Base-by-base conservation (phyloP, 2,888 invertebrate species). In the Eueremaeus valkanovi region DNA sequence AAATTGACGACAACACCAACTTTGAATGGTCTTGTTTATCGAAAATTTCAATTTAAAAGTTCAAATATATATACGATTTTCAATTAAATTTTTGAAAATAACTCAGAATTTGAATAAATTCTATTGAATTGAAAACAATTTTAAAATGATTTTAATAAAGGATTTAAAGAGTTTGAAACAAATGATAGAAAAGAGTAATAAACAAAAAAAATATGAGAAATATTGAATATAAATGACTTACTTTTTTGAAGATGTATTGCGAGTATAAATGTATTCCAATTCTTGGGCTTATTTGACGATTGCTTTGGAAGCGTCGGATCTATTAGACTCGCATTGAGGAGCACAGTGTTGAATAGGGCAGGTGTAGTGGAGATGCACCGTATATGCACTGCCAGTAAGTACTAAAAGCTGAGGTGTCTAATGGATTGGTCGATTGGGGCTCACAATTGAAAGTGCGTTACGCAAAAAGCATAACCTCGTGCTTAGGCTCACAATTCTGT, bases 361-460 rank as follows among this genome's bases (percentile, higher is more conserved):
- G 70, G 70, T 70, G 70, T 70, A 70, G 70, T 42, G 61, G 45
- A 42, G 70, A 70, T 66, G 66, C 40, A 66, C 66, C 36, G 70
- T 21, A 27, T 40, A 42, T 11, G 70, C 70, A 70, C 70, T 70
- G 42, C 21, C 36, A 55, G 21, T 55, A 61, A 9, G n/a, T n/a
- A n/a, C n/a, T n/a, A n/a, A n/a, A n/a, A 3, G 61, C 40, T 13
- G 42, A 45, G 40, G 70, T 70, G 45, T 42, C 42, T 70, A 70
- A 70, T 70, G 70, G 70, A 70, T 70, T 70, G 70, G 42, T 33
- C 1, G 24, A 66, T 21, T 40, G 66, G 27, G 70, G 40, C 42
- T 68, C 45, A 70, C 40, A 45, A 45, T 42, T 70, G 70, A 70
- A 33, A 63, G 45, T 45, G 21, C 27, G 45, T 70, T 66, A 66